Percentiles rank a stretch among this genome's conserved stretches.
These are phyloP conservation scores for Ophion ellenae DNA, from an alignment of 2,888 invertebrate genomes.

Conservation along the genomic window DNA sequence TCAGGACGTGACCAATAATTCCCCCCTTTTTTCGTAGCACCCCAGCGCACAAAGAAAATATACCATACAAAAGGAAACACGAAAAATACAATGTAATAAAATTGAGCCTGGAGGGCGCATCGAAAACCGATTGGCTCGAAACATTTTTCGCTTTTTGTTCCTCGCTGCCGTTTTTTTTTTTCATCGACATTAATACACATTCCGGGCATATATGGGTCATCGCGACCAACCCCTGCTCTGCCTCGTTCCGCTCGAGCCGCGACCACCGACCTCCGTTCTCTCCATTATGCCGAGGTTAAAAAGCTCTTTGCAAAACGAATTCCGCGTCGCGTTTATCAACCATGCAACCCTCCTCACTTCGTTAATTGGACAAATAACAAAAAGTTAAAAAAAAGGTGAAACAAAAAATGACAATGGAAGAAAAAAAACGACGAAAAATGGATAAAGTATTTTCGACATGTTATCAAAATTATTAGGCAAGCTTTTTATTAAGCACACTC, in stretches of 20 bases:
- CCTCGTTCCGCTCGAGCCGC: no score
- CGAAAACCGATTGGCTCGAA: conserved; percentile 53
- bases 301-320: conserved; percentile 5
- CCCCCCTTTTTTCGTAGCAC: neutral
- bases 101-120: conserved; percentile 16
- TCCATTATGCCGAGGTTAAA: neutral
- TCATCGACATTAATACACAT: conserved; percentile 7
- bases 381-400: neutral
- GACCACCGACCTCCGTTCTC: no score
- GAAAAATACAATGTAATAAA: neutral
- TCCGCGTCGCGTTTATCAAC: neutral
- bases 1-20: conserved; percentile 40
- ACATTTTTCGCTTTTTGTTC: conserved; percentile 28
- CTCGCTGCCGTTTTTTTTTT: neutral
- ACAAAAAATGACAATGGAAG: neutral
- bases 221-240: neutral
- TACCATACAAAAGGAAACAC: conserved; percentile 3
- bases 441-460: neutral
- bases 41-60: neutral
- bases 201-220: conserved; percentile 1
- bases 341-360: neutral
- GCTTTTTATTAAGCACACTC: neutral
- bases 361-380: neutral
- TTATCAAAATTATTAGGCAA: neutral
- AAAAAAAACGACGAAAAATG: neutral